phyloP scores from a whole-genome alignment of 1,140 invertebrate genomes.

The Tribolium madens region DNA sequence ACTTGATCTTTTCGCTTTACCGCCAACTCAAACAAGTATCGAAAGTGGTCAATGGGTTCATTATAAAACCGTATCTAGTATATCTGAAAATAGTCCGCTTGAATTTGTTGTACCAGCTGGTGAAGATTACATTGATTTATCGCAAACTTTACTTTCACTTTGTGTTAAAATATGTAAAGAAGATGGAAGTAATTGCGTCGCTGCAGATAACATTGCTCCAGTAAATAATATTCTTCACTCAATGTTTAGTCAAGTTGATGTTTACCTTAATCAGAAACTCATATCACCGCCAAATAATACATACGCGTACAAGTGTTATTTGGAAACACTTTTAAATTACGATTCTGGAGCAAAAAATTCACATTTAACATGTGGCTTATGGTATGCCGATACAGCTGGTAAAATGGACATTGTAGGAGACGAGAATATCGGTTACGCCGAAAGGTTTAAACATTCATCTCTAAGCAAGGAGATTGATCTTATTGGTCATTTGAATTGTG shows the following conservation, averaged over 20 bases:
- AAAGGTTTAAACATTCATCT: neutral
- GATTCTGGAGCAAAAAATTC: neutral
- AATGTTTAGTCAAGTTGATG: neutral
- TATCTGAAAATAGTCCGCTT: conserved; percentile 62
- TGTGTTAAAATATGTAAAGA: neutral
- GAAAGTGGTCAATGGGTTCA: conserved; percentile 61
- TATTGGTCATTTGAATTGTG: conserved; percentile 53
- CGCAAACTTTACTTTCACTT: neutral
- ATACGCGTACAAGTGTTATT: neutral
- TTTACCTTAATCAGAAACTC: neutral
- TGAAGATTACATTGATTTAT: neutral
- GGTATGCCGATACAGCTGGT: too few species aligned
- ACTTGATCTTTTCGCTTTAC: conserved; percentile 66
- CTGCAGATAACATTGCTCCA: neutral
- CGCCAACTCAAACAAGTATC: conserved; percentile 65
- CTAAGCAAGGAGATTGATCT: neutral
- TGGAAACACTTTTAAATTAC: neutral
- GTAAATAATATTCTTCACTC: too few species aligned
- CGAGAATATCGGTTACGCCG: too few species aligned
- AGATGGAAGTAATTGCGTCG: neutral
- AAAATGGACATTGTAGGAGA: too few species aligned
- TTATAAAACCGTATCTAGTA: conserved; percentile 65
- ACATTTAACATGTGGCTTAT: neutral
- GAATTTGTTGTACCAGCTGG: conserved; percentile 46
- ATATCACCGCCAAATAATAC: neutral